A percentile compares a stretch with the other conserved stretches of the same genome.
Conservation (phyloP, 2,888 invertebrate species). For the Leucozona laternaria region DNA sequence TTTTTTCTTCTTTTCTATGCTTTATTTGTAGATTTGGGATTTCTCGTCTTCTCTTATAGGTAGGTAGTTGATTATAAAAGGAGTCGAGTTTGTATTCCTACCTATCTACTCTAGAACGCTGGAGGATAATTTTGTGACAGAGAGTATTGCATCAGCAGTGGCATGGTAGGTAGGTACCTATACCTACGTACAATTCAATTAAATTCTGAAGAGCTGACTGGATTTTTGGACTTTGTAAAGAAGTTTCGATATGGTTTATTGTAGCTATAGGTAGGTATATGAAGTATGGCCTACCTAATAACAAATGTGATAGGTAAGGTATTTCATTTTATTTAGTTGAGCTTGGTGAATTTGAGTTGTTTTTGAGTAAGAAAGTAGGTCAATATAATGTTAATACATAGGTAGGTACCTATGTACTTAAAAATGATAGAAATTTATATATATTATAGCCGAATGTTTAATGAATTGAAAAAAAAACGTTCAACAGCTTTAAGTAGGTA, state of each 20-base stretch:
- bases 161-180: constrained; percentile 52
- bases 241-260: constrained; percentile 2
- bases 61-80: constrained; percentile 4
- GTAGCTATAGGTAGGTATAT: not conserved
- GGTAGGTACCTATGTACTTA: no score
- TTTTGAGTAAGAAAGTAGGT: not conserved
- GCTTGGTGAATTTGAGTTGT: constrained; percentile 45
- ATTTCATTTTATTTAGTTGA: constrained; percentile 43
- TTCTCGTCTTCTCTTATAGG: constrained; percentile 23
- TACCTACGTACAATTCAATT: constrained; percentile 53
- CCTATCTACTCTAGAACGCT: not conserved
- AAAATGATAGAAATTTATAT: no score
- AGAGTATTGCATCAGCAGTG: constrained; percentile 34
- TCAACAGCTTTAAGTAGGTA: no score
- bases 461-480: no score
- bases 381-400: not conserved
- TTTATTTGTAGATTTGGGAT: constrained; percentile 40
- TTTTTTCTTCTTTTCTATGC: constrained; percentile 17
- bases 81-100: not conserved
- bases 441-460: no score
- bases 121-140: constrained; percentile 59
- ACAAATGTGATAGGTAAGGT: constrained; percentile 3
- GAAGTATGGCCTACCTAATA: constrained; percentile 9
- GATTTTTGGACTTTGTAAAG: constrained; percentile 36
- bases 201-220: constrained; percentile 52